Base-by-base conservation (phyloP, 2,888 invertebrate genomes). In the Leucozona laternaria region DNA sequence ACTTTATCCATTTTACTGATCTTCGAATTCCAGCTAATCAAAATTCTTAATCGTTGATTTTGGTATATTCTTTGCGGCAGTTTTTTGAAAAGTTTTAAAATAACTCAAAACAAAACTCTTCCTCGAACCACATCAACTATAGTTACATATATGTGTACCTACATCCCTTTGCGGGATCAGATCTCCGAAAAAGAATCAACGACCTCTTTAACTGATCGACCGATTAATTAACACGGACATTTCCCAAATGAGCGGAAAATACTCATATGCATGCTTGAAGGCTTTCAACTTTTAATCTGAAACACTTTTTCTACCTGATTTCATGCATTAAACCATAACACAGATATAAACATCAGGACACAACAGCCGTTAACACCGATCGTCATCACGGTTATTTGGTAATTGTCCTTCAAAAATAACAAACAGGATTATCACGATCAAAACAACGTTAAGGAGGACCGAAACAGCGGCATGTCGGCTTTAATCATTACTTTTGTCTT, bases 281-380 rank as follows among this genome's bases (percentile, higher is more conserved):
- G 77, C 81, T 68, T 45, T 66, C 68, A 13, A 70, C 68, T 81
- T 81, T 57, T 75, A 82, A 82, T 86, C 73, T 68, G 77, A 81
- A 78, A 81, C 77, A 85, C 48, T 81, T 85, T 82, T 86, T 86
- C 78, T 82, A 79, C 82, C 82, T 82, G 82, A 86, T 82, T 86
- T 82, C 73, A 82, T 57, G 82, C 78, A 28, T 57, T 53, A 62
- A 70, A 17, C 64, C 57, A 48, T 57, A 75, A 31, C 64, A 57
- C 22, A 53, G 22, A n/a, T 20, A 40, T 40, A 28, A 71, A 60
- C 53, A n/a, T n/a, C n/a, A 60, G 72, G 85, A 80, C 84, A 80
- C 84, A 76, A 58, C 77, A 40, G 76, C 58, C 68, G 79, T 79
- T 84, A 79, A 79, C 79, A 75, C 66, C 68, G 72, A 80, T 62